Base-by-base conservation (phyloP, 2,888 invertebrate species). In the Heteropelma amictum region DNA sequence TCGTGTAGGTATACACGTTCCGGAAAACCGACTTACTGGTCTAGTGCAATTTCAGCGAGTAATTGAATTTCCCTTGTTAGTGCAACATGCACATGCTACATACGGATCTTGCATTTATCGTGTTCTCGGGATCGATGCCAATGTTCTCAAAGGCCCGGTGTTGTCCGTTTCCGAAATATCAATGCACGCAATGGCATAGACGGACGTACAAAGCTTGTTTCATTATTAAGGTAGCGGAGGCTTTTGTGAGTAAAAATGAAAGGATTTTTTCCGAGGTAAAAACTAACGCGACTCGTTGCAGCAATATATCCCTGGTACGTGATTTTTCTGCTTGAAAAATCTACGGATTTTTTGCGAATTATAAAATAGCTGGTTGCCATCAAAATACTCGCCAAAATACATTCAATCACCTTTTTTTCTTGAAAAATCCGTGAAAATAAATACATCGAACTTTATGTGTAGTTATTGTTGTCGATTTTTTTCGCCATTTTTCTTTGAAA, bases 51-150 rank as follows among this genome's bases (percentile, higher is more conserved):
- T 73, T 63, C 30, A 42, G 42, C 40, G 63, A 73, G 68, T 68
- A 63, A 69, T 69, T 56, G 56, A 63, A 63, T 69, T 68, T 63
- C 17, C 40, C 61, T 68, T 61, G 68, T 73, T 73, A 49, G 40
- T 35, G 35, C 42, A 68, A 40, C 30, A 23, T 35, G 14, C 53
- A n/a, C 28, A 58, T 60, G 19, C 5, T 12, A 8, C 35, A 12
- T 21, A 53, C n/a, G 26, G 7, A 35, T 12, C 10, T 54, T 45
- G 14, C 33, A 54, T 65, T 14, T 10, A 21, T 3, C 3, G 14
- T 54, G 23, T 14, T 30, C 30, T 17, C n/a, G 28, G 2, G 54
- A 33, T 68, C 72, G 61, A 73, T 73, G 35, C 3, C 21, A n/a
- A 45, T 21, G 21, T 53, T 65, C 12, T 33, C 21, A 5, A 23